Percentiles rank a stretch among this genome's conserved stretches.
phyloP scores from a whole-genome alignment of 2,888 invertebrate species.

The Coenonympha glycerion region DNA sequence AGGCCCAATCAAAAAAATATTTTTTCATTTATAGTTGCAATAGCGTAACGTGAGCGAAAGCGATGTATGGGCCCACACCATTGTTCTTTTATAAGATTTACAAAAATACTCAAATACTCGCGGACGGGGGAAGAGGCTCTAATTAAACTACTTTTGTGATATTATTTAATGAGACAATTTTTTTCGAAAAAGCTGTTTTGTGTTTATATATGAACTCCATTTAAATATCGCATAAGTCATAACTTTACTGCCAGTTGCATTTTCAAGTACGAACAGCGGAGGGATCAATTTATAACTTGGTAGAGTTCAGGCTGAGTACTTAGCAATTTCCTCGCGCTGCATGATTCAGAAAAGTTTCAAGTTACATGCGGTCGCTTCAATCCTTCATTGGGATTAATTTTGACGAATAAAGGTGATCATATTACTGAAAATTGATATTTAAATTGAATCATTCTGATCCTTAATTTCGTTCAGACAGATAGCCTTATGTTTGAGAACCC shows the following conservation, averaged over 20 bases:
- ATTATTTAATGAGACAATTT: too few species aligned
- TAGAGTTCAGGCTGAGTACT: conserved; percentile 13
- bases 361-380: conserved; percentile 14
- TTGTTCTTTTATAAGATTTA: too few species aligned
- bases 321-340: conserved; percentile 9
- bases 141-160: too few species aligned
- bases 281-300: conserved; percentile 8
- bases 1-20: too few species aligned
- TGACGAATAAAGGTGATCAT: conserved; percentile 13
- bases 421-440: conserved; percentile 2
- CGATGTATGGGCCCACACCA: too few species aligned
- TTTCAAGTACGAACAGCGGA: conserved; percentile 12
- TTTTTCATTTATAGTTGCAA: too few species aligned
- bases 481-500: background rate
- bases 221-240: background rate
- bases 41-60: too few species aligned
- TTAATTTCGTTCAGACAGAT: background rate
- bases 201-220: background rate
- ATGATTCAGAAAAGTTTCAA: conserved; percentile 19
- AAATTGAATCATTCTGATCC: conserved; percentile 3
- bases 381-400: conserved; percentile 14
- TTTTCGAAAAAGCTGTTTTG: background rate
- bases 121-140: too few species aligned
- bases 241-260: background rate
- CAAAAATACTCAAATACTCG: too few species aligned